phyloP scores from a whole-genome alignment of 2,888 invertebrate genomes.

The Hoplodrina ambigua region DNA sequence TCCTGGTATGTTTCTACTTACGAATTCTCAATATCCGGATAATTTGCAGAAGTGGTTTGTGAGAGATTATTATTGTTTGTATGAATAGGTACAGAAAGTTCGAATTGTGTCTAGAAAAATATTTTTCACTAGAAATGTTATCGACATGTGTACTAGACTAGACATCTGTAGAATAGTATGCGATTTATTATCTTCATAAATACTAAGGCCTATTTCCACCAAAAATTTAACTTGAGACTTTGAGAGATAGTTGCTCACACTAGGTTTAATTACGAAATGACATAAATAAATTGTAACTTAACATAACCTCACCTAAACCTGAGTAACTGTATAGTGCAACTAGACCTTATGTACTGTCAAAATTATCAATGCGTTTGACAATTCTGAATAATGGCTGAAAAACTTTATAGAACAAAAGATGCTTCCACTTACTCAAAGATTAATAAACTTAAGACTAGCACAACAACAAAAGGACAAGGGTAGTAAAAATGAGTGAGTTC shows the following conservation, averaged over 20 bases:
- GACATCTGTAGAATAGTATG: background rate
- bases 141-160: background rate
- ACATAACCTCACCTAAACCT: too few relatives aligned
- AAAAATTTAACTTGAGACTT: too few relatives aligned
- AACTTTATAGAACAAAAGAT: background rate
- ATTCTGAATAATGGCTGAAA: background rate
- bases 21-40: conserved; percentile 44
- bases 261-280: too few relatives aligned
- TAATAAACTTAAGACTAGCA: conserved; percentile 18
- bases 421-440: background rate
- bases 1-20: conserved; percentile 35
- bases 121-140: background rate
- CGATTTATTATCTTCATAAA: background rate
- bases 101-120: conserved; percentile 1
- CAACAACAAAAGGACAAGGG: conserved; percentile 47
- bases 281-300: too few relatives aligned
- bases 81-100: background rate
- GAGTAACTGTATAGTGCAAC: too few relatives aligned
- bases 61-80: conserved; percentile 25
- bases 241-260: too few relatives aligned
- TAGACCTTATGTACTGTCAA: background rate
- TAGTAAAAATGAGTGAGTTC: conserved; percentile 57
- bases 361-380: background rate
- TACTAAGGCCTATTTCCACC: too few relatives aligned
- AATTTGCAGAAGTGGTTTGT: conserved; percentile 41